phyloP scores from a whole-genome alignment of 2,113 vertebrate species.

The Manacus vitellinus region DNA sequence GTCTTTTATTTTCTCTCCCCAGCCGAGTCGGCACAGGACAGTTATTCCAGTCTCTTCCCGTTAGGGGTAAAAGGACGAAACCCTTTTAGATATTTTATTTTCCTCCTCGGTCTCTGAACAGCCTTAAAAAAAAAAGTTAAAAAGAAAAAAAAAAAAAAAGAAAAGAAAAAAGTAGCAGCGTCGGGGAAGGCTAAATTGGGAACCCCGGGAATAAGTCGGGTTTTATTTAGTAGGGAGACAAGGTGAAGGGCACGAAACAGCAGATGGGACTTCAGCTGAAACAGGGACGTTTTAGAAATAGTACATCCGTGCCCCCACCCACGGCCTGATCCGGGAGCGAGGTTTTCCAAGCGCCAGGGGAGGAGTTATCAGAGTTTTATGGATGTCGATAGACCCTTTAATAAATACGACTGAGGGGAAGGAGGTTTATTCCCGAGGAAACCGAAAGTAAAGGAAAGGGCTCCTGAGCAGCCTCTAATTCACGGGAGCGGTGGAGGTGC shows the following conservation, averaged over 20 bases:
- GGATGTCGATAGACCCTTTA: not conserved
- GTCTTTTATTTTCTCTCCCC: not conserved
- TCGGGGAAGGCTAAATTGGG: not conserved
- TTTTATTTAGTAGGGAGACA: not conserved
- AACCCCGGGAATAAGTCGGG: not conserved
- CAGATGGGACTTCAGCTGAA: not conserved
- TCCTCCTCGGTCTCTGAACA: not conserved
- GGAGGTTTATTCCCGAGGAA: not conserved
- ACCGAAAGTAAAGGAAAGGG: conserved; percentile 6
- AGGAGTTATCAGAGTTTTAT: conserved; percentile 39
- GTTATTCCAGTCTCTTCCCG: not conserved
- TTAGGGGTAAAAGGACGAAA: not conserved
- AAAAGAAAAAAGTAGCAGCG: not conserved
- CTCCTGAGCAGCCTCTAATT: not conserved
- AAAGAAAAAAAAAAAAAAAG: too few species aligned
- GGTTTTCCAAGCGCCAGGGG: not conserved
- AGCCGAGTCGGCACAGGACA: not conserved
- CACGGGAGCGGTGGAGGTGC: not conserved
- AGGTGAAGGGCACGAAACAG: not conserved
- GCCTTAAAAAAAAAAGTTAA: not conserved
- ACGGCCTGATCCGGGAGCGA: not conserved
- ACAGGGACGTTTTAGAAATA: not conserved
- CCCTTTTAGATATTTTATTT: not conserved
- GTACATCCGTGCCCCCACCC: not conserved
- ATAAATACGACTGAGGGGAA: not conserved